Conservation (phyloP, 2,888 invertebrate species). For the Tethea ocularis region DNA sequence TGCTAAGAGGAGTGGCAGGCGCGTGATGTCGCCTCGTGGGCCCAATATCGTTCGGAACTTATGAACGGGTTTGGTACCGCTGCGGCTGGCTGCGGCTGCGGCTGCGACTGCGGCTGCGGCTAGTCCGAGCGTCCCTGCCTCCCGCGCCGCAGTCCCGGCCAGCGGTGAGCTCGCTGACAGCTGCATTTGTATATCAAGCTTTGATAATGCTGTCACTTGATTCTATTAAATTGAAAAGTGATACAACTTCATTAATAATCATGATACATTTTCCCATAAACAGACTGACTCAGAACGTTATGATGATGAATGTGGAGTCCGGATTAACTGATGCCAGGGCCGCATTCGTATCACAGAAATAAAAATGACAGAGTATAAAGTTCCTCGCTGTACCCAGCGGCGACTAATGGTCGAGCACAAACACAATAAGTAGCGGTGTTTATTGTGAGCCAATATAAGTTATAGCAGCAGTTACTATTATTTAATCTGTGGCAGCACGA, state of each 20-base stretch:
- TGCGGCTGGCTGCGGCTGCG: neutral
- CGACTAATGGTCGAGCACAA: neutral
- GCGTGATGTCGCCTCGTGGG: constrained; percentile 1
- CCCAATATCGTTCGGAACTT: constrained; percentile 5
- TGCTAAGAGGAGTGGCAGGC: constrained; percentile 4
- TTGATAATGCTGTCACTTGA: neutral
- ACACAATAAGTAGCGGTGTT: neutral
- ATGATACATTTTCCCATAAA: too few relatives aligned
- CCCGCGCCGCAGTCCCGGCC: neutral
- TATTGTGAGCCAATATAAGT: neutral
- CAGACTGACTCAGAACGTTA: too few relatives aligned
- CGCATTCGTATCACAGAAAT: too few relatives aligned
- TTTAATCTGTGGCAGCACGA: neutral
- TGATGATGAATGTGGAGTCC: too few relatives aligned
- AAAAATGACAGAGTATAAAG: neutral
- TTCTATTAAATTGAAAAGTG: neutral
- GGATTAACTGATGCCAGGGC: too few relatives aligned
- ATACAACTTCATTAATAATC: neutral
- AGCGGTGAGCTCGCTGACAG: neutral
- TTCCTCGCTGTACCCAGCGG: too few relatives aligned
- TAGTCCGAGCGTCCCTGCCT: neutral
- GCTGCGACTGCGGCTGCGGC: neutral
- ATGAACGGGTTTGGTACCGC: neutral
- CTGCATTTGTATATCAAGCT: neutral
- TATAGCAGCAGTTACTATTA: neutral